Evolutionary conservation across 2,113 vertebrate species (phyloP).

Genomic region (Eulemur macaco): DNA sequence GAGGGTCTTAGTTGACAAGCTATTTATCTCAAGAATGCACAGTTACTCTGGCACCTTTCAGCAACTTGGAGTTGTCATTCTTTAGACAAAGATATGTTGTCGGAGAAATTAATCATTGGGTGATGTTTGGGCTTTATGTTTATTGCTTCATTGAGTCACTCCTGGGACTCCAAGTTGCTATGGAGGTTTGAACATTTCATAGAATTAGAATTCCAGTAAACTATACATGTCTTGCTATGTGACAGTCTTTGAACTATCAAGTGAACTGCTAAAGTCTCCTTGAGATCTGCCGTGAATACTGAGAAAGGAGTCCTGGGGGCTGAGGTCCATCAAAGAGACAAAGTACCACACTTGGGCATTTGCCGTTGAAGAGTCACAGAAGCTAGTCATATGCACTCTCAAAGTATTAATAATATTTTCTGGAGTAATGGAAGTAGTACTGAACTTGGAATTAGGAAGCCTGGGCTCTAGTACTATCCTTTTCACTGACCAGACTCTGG

Average conservation of each 20-base stretch:
- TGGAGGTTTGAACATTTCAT: constrained; percentile 38
- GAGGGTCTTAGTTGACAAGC: constrained; percentile 8
- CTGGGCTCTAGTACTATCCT: not conserved
- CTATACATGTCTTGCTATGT: not conserved
- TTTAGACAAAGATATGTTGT: constrained; percentile 40
- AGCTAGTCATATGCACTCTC: not conserved
- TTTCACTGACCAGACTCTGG: not conserved
- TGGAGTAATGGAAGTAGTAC: not conserved
- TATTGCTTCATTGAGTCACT: not conserved
- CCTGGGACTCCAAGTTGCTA: not conserved
- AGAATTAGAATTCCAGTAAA: constrained; percentile 30
- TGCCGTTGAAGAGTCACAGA: not conserved
- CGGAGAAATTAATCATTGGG: constrained; percentile 7
- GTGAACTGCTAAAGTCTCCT: not conserved
- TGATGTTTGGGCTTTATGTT: constrained; percentile 26
- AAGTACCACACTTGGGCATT: not conserved
- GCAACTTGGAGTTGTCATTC: constrained; percentile 28
- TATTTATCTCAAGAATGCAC: constrained; percentile 21
- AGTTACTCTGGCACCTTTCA: constrained; percentile 32
- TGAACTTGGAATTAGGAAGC: not conserved
- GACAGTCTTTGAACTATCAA: not conserved
- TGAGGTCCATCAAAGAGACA: not conserved
- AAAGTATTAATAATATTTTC: not conserved
- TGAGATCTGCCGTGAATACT: not conserved
- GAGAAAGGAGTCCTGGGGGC: not conserved